phyloP scores from a whole-genome alignment of 2,797 vertebrate genomes.

The Pelodytes ibericus region DNA sequence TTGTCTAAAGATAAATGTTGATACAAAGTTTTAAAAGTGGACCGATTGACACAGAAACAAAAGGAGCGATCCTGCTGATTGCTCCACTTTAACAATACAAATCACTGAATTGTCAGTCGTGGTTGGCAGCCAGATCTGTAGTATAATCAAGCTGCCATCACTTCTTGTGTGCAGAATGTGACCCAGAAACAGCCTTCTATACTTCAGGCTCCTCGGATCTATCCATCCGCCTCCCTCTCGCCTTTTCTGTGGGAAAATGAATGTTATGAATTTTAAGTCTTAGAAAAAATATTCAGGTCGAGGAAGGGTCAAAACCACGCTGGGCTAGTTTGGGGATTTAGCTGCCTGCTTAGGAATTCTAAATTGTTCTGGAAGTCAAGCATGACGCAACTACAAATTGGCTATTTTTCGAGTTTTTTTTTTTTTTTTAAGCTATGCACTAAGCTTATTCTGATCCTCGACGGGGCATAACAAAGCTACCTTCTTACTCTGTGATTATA shows the following conservation, averaged over 20 bases:
- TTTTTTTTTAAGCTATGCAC: too few species aligned
- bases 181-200: not conserved
- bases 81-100: too few species aligned
- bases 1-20: too few species aligned
- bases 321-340: slow-evolving; percentile 27
- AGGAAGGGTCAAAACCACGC: slow-evolving; percentile 20
- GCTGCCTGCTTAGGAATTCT: slow-evolving; percentile 39
- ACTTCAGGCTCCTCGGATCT: not conserved
- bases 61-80: too few species aligned
- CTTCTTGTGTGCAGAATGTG: not conserved
- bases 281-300: slow-evolving; percentile 31
- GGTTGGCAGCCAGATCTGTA: too few species aligned
- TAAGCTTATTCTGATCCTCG: too few species aligned
- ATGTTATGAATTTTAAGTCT: slow-evolving; percentile 35
- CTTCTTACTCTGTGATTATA: not conserved
- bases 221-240: not conserved
- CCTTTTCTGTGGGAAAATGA: slow-evolving; percentile 27
- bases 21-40: too few species aligned
- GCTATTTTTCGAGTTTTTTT: not conserved
- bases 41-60: too few species aligned
- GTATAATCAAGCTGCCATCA: too few species aligned
- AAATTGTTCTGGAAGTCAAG: slow-evolving; percentile 7
- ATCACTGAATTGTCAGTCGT: too few species aligned
- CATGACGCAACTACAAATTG: slow-evolving; percentile 3
- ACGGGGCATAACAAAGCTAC: too few species aligned